These are phyloP conservation scores for Brachyistius frenatus DNA, from an alignment of 2,113 vertebrate genomes.

Conservation along the genomic window DNA sequence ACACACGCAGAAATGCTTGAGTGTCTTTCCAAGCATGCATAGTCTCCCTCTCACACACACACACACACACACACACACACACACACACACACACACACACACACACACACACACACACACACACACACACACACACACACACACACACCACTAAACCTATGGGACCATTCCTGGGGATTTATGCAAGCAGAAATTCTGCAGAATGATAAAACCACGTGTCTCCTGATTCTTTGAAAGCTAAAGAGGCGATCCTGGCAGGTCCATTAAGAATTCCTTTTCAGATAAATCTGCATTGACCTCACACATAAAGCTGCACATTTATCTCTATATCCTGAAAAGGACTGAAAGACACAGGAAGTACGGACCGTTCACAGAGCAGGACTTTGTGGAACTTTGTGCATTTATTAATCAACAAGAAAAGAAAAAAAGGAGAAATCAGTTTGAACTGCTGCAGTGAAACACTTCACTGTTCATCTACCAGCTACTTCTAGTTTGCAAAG, in stretches of 20 bases:
- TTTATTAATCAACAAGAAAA: neutral
- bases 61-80: no score
- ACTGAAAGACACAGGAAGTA: constrained; percentile 6
- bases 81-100: neutral
- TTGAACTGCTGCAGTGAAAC: no score
- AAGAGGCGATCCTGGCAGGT: constrained; percentile 62
- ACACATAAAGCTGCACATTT: constrained; percentile 50
- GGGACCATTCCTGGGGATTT: constrained; percentile 74
- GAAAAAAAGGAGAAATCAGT: neutral
- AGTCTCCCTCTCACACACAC: neutral
- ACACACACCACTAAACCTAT: constrained; percentile 44
- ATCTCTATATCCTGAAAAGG: constrained; percentile 32
- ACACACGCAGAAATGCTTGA: neutral
- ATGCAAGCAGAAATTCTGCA: constrained; percentile 70
- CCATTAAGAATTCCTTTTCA: constrained; percentile 59
- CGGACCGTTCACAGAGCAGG: neutral
- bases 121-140: constrained; percentile 13
- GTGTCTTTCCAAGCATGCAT: constrained; percentile 15
- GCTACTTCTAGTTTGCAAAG: no score
- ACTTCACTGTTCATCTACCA: no score
- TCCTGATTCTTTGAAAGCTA: constrained; percentile 70
- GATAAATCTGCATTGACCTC: constrained; percentile 59
- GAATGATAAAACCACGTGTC: constrained; percentile 83
- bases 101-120: neutral
- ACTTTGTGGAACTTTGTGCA: neutral